A percentile compares a stretch with the other conserved stretches of the same genome.
phyloP scores from a whole-genome alignment of 35 echinoderm and acorn worm species.

The Acanthaster planci region DNA sequence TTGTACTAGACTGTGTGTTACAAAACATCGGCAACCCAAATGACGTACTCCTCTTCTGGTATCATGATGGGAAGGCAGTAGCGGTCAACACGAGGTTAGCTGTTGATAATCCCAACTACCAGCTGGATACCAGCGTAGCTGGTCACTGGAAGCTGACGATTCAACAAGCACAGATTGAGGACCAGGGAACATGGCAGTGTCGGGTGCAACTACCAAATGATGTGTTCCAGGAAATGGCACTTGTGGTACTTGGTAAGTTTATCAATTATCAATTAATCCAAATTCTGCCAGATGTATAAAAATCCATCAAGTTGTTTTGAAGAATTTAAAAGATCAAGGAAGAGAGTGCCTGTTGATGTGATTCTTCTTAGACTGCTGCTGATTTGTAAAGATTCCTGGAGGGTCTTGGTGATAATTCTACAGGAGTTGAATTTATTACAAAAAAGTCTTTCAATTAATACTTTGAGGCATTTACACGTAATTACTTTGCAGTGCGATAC shows the following conservation, averaged over 20 bases:
- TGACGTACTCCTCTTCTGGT: not conserved
- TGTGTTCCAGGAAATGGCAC: not conserved
- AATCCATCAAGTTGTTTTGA: too few species aligned
- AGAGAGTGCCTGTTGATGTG: too few species aligned
- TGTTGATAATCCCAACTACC: not conserved
- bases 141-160: conserved; percentile 8
- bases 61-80: not conserved
- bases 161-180: not conserved
- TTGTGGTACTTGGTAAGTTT: not conserved
- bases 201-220: not conserved
- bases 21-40: not conserved
- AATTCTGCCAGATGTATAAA: too few species aligned
- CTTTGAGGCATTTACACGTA: too few species aligned
- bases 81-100: not conserved
- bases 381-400: too few species aligned
- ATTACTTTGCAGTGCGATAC: too few species aligned
- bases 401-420: too few species aligned
- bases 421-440: too few species aligned
- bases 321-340: too few species aligned
- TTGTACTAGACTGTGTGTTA: not conserved
- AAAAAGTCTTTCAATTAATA: too few species aligned
- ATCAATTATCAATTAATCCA: too few species aligned
- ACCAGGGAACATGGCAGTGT: not conserved
- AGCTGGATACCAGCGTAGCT: not conserved
- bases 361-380: too few species aligned